Percentiles rank a stretch among this genome's conserved stretches.
Conservation (phyloP, 2,888 invertebrate genomes). For the Tachina lurida region DNA sequence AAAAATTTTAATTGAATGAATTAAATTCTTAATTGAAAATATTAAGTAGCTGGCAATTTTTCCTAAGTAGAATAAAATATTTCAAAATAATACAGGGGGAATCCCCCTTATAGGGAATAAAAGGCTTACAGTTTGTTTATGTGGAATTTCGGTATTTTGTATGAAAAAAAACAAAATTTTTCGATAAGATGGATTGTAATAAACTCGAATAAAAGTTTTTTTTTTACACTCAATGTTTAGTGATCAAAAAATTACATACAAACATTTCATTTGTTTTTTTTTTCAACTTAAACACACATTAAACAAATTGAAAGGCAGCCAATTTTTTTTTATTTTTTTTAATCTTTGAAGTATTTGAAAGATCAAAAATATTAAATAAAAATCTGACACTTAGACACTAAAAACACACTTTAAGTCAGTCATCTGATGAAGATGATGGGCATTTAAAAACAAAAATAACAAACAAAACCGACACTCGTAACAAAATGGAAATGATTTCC, state of each 20-base stretch:
- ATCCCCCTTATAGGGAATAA: too few relatives aligned
- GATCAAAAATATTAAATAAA: not conserved
- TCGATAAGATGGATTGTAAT: too few relatives aligned
- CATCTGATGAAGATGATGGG: not conserved
- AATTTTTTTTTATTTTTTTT: not conserved
- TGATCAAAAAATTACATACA: too few relatives aligned
- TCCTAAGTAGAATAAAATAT: too few relatives aligned
- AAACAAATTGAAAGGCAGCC: constrained; percentile 3
- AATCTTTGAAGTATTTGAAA: constrained; percentile 19
- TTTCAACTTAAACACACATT: not conserved
- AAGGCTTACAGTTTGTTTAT: too few relatives aligned
- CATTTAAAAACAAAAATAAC: not conserved
- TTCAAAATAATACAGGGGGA: too few relatives aligned
- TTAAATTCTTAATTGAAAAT: too few relatives aligned
- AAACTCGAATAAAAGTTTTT: too few relatives aligned
- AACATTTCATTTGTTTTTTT: not conserved
- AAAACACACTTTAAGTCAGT: constrained; percentile 1
- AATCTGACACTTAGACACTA: constrained; percentile 25
- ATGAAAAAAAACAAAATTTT: too few relatives aligned
- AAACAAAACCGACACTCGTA: not conserved
- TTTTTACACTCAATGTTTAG: constrained; percentile 27
- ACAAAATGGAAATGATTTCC: constrained; percentile 23
- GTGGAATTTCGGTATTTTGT: too few relatives aligned
- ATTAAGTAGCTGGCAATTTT: too few relatives aligned
- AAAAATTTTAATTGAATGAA: too few relatives aligned